These are phyloP conservation scores for Sabellastarte sp. DNA, from an alignment of 2,888 invertebrate species.

Conservation along the genomic window DNA sequence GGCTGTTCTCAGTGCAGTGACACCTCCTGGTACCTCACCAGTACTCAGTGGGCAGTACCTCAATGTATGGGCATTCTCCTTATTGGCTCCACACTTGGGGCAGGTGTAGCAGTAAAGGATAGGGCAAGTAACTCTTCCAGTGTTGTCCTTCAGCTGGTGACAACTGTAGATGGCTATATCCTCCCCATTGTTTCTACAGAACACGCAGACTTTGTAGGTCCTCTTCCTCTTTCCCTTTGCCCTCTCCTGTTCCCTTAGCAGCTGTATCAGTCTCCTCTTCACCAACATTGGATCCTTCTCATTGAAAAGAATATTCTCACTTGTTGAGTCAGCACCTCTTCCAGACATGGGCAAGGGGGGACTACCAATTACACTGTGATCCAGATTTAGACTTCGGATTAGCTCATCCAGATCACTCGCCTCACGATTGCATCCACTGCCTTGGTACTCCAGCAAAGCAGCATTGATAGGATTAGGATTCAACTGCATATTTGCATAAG, in stretches of 20 bases:
- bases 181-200: slow-evolving; percentile 78
- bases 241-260: neutral
- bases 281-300: no score
- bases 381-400: no score
- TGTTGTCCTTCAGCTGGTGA: slow-evolving; percentile 68
- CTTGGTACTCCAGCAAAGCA: no score
- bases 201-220: slow-evolving; percentile 64
- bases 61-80: slow-evolving; percentile 73
- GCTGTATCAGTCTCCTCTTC: neutral
- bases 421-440: no score
- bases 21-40: slow-evolving; percentile 3
- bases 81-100: slow-evolving; percentile 70
- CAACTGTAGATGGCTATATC: slow-evolving; percentile 66
- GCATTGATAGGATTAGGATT: no score
- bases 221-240: neutral
- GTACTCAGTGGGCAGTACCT: slow-evolving; percentile 68
- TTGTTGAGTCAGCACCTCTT: no score
- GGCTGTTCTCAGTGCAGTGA: neutral
- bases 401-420: no score
- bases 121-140: slow-evolving; percentile 70
- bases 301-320: no score
- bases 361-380: no score
- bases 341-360: no score
- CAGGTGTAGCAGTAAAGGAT: slow-evolving; percentile 72
- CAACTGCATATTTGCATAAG: no score